Base-by-base conservation (phyloP, 1,140 invertebrate genomes). In the Bombyx mandarina region DNA sequence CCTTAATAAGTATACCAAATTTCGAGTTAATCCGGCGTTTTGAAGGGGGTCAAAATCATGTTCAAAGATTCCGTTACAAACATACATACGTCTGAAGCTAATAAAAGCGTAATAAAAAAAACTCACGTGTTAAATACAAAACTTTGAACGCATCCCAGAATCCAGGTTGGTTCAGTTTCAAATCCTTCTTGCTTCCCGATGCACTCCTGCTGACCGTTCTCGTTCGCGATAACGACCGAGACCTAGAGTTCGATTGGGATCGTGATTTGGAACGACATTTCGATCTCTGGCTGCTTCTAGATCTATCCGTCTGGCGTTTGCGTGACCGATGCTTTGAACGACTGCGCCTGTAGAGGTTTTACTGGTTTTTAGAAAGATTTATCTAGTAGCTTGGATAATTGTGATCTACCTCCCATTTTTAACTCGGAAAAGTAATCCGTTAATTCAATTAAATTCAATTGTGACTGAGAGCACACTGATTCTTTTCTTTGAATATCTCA, bases 81-180 rank as follows among this genome's bases (percentile, higher is more conserved):
- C 12, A 18, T 18, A 18, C 12, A 18, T 18, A 18, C 12, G 12
- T 18, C 12, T 18, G 12, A 18, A 18, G 12, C 12, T 18, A 18
- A 18, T 18, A 18, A 18, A 18, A 18, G 12, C 12, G 12, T 18
- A 18, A 0, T 18, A 18, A 18, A 18, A 50, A 52, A 47, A 47
- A 74, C 75, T 70, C 54, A 84, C 81, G 71, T 52, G 67, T 78
- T 43, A 82, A 67, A 69, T 81, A 82, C 42, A 84, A 59, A 53
- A 84, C 73, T 63, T 78, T 58, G 52, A 84, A 84, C 0, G 79
- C 74, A 46, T 84, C 81, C 52, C 79, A 62, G 58, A 84, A 71
- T 0, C 70, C 63, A 0, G 77, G 77, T 8, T 78, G 63, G 46
- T 67, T 77, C 6, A 69, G 58, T 9, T 60, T 74, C 7, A 73